Base-by-base conservation (phyloP, 2,797 vertebrate species). In the Enteromius fasciolatus region DNA sequence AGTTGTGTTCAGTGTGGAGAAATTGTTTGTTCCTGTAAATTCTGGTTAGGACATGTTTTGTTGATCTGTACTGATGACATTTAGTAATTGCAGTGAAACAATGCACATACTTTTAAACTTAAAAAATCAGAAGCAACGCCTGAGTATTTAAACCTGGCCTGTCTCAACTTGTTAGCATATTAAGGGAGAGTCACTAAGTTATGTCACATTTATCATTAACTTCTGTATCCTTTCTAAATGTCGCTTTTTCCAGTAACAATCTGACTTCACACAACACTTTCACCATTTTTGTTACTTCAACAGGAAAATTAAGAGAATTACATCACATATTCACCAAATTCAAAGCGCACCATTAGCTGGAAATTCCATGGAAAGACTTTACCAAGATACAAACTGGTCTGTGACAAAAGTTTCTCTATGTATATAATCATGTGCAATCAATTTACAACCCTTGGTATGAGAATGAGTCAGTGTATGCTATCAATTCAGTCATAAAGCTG, bases 71-170 rank as follows among this genome's bases (percentile, higher is more conserved):
- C 20, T 39, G 31, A 39, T 2, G 3, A 69, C 25, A 59, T 48
- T 9, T 3, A 76, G 17, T 46, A 70, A 31, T n/a, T 44, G 5
- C 7, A 0, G 18, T 18, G 17, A 63, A 80, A 80, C 78, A 80
- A 50, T 73, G 14, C 59, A 67, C 59, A 66, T 75, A 67, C 46
- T 31, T 74, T 48, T 33, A n/a, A 59, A 80, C 68, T 33, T 61
- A 63, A 68, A 75, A 68, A 75, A 75, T 25, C 25, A 18, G 33
- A 15, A 39, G 31, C 72, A 25, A 70, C 14, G 7, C 50, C 44
- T 72, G 72, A 85, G 18, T 67, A 83, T 77, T 87, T 68, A 78
- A 74, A 33, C 59, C 64, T n/a, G 66, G n/a, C 46, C 15, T 72
- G 73, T n/a, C 25, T 18, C 3, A 50, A 82, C 72, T 15, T 66